phyloP scores from a whole-genome alignment of 2,113 vertebrate species.

The Cnemophilus loriae region DNA sequence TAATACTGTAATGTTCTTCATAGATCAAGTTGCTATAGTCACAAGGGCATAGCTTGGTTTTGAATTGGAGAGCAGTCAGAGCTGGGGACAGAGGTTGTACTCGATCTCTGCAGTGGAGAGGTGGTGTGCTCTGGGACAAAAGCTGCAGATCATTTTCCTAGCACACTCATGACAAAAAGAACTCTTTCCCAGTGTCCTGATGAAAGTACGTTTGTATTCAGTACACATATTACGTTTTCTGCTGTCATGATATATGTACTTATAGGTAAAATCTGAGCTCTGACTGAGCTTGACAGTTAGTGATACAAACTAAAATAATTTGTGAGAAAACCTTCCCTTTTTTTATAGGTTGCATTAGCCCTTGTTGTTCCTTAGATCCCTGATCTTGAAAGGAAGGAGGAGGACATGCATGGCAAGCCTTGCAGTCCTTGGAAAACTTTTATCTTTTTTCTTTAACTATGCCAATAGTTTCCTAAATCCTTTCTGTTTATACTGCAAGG shows the following conservation, averaged over 20 bases:
- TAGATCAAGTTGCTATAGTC: not conserved
- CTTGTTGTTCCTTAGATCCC: not conserved
- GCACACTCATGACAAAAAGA: not conserved
- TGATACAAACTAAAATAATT: not conserved
- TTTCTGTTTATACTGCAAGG: not conserved
- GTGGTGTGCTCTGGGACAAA: not conserved
- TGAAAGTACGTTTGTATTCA: not conserved
- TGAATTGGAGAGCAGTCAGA: not conserved
- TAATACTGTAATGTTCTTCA: not conserved
- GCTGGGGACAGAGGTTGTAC: not conserved
- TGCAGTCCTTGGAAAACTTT: not conserved
- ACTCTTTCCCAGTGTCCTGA: not conserved
- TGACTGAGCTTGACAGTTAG: not conserved
- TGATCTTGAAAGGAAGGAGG: not conserved
- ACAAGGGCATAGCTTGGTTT: not conserved
- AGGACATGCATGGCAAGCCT: not conserved
- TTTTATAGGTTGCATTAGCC: not conserved
- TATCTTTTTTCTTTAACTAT: not conserved
- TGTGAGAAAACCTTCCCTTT: not conserved
- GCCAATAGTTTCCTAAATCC: not conserved
- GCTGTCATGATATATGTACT: not conserved
- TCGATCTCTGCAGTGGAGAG: not conserved
- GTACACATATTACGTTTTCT: accelerated
- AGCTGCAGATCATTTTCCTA: not conserved
- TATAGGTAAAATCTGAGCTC: not conserved